Evolutionary conservation across 53 echinoderm and acorn worm species (phyloP).

Genomic region (Holothuria leucospilota): DNA sequence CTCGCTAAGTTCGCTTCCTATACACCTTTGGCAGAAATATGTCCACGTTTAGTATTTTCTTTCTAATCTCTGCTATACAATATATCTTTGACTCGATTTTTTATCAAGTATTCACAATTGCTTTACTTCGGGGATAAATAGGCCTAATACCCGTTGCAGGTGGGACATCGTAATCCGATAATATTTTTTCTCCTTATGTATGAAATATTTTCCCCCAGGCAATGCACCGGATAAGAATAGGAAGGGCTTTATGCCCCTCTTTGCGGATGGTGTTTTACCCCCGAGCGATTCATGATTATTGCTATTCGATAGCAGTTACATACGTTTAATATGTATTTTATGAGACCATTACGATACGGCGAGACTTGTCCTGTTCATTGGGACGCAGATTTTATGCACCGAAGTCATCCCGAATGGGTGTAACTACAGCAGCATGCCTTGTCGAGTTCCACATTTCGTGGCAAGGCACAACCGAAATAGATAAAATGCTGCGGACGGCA

Average conservation of each 20-base stretch:
- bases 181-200: constrained; percentile 25
- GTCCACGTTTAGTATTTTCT: not conserved
- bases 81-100: constrained; percentile 22
- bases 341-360: not conserved
- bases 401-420: not conserved
- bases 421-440: constrained; percentile 3
- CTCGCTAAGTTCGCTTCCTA: too few relatives aligned
- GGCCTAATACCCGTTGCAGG: constrained; percentile 43
- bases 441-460: constrained; percentile 7
- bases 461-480: not conserved
- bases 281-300: not conserved
- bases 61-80: constrained; percentile 27
- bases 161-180: constrained; percentile 30
- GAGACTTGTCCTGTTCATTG: constrained; percentile 2
- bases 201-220: constrained; percentile 13
- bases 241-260: too few relatives aligned
- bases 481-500: too few relatives aligned
- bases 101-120: not conserved
- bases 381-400: constrained; percentile 38
- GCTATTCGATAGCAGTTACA: constrained; percentile 10
- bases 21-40: too few relatives aligned
- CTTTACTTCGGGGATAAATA: constrained; percentile 42
- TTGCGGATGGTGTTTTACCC: constrained; percentile 23
- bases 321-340: constrained; percentile 31
- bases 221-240: too few relatives aligned